Conservation (phyloP, 2,113 vertebrate species). For the Pomatorhinus ruficollis region DNA sequence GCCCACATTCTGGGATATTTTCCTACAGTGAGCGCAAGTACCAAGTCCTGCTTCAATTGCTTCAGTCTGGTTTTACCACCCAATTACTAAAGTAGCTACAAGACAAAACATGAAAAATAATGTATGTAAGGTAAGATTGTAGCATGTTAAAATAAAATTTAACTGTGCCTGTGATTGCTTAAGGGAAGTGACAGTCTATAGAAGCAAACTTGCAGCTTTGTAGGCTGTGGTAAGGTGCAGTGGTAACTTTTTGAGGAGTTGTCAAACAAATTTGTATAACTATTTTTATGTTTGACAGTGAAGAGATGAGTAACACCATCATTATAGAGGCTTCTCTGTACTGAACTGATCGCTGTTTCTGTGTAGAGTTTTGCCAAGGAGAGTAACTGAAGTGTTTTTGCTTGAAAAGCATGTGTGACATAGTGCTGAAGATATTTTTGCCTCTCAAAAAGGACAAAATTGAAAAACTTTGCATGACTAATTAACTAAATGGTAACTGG, state of each 20-base stretch:
- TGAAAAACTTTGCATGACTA: not conserved
- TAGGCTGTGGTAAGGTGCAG: not conserved
- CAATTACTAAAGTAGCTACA: not conserved
- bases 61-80: not conserved
- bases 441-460: not conserved
- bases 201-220: not conserved
- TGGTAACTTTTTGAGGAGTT: not conserved
- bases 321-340: not conserved
- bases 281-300: not conserved
- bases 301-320: not conserved
- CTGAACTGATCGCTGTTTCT: not conserved
- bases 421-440: not conserved
- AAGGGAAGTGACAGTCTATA: not conserved
- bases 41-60: not conserved
- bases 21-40: not conserved
- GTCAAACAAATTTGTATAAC: not conserved
- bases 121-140: not conserved
- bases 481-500: not conserved
- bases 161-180: not conserved
- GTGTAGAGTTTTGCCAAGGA: not conserved
- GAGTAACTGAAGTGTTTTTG: not conserved
- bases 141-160: not conserved
- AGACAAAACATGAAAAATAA: not conserved
- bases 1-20: not conserved
- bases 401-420: not conserved